A percentile compares a stretch with the other conserved stretches of the same genome.
Conservation (phyloP, 53 echinoderm and acorn worm species). For the Echinarachnius parma region DNA sequence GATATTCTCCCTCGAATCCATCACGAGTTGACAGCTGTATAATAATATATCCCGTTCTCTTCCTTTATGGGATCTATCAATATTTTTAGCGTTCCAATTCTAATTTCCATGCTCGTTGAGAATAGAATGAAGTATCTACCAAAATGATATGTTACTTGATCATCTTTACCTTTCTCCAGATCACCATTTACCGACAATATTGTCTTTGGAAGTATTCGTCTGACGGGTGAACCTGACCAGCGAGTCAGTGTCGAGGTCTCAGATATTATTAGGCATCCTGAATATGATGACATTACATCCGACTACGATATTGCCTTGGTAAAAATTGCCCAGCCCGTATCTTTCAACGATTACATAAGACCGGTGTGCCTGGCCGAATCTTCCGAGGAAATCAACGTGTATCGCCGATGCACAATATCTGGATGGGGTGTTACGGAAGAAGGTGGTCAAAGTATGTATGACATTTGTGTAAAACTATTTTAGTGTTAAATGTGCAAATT, state of each 20-base stretch:
- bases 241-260: not conserved
- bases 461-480: too few relatives aligned
- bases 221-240: not conserved
- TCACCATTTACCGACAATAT: not conserved
- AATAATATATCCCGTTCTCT: too few relatives aligned
- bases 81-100: too few relatives aligned
- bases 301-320: slow-evolving; percentile 60
- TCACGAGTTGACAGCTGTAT: too few relatives aligned
- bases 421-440: slow-evolving; percentile 62
- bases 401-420: slow-evolving; percentile 62
- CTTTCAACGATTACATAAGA: slow-evolving; percentile 49
- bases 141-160: too few relatives aligned
- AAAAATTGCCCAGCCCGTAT: slow-evolving; percentile 49
- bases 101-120: too few relatives aligned
- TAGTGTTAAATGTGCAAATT: too few relatives aligned
- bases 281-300: not conserved
- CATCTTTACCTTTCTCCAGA: not conserved
- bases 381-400: slow-evolving; percentile 28
- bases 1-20: too few relatives aligned
- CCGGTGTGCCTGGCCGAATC: slow-evolving; percentile 61
- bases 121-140: too few relatives aligned
- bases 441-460: not conserved
- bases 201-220: not conserved
- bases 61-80: too few relatives aligned
- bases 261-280: slow-evolving; percentile 16